These are phyloP conservation scores for Pelobates fuscus DNA, from an alignment of 2,113 vertebrate genomes.

Conservation along the genomic window DNA sequence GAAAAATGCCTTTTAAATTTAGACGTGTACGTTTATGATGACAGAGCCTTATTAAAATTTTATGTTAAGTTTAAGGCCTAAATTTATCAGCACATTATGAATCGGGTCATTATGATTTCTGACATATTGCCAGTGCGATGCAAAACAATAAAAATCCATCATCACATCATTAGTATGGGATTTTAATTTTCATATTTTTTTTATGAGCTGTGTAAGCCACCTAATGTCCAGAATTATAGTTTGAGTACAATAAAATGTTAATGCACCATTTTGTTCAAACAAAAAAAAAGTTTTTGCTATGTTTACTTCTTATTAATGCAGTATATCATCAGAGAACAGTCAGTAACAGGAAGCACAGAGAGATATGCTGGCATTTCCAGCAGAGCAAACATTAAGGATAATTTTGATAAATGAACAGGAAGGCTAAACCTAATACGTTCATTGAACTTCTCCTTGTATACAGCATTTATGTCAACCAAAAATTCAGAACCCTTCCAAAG, in stretches of 20 bases:
- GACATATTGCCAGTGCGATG: background rate
- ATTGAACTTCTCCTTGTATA: constrained; percentile 13
- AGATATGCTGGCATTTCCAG: background rate
- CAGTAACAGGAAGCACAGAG: background rate
- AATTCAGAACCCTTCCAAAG: background rate
- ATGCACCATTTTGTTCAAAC: background rate
- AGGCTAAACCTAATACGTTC: constrained; percentile 17
- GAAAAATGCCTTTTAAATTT: too few relatives aligned
- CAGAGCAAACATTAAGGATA: background rate
- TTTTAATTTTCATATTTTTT: too few relatives aligned
- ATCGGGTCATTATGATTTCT: background rate
- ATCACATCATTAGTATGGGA: background rate
- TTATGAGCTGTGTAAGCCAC: background rate
- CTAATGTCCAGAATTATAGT: background rate
- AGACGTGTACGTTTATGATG: too few relatives aligned
- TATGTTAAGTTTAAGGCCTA: too few relatives aligned
- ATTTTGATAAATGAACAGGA: constrained; percentile 31
- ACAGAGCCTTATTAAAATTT: too few relatives aligned
- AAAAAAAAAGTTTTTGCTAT: background rate
- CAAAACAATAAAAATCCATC: background rate
- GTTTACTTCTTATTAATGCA: background rate
- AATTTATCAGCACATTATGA: background rate
- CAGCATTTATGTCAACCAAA: background rate
- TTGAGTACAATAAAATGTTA: background rate
- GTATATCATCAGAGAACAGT: background rate